These are phyloP conservation scores for Pachydiplax longipennis DNA, from an alignment of 2,888 invertebrate genomes.

Conservation along the genomic window DNA sequence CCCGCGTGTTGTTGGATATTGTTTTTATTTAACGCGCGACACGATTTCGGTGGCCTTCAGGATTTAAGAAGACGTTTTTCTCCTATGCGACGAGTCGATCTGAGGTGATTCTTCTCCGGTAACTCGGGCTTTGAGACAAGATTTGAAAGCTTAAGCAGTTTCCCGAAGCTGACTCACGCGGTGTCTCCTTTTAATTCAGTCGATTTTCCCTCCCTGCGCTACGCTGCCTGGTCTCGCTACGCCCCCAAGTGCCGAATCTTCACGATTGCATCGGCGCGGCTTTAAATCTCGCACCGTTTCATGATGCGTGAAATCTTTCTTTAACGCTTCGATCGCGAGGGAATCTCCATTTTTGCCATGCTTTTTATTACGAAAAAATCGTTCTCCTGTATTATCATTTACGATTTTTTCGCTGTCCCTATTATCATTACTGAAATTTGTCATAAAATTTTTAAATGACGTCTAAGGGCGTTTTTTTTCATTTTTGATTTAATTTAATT, in stretches of 20 bases:
- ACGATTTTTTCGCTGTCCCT: too few relatives aligned
- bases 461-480: too few relatives aligned
- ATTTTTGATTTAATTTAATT: too few relatives aligned
- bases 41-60: background rate
- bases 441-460: too few relatives aligned
- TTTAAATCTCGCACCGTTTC: too few relatives aligned
- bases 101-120: background rate
- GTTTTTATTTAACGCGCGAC: too few relatives aligned
- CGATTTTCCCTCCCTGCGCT: background rate
- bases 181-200: background rate
- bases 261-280: too few relatives aligned
- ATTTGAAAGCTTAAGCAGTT: background rate
- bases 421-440: too few relatives aligned
- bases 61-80: background rate
- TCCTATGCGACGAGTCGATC: background rate
- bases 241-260: too few relatives aligned
- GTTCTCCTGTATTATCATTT: too few relatives aligned
- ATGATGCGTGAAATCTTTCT: background rate
- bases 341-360: background rate
- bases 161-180: background rate
- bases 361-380: background rate
- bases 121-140: background rate
- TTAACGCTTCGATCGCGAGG: background rate
- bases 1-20: too few relatives aligned
- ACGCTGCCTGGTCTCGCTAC: background rate